These are phyloP conservation scores for Odontamblyopus rebecca DNA, from an alignment of 2,797 vertebrate genomes.

Conservation along the genomic window DNA sequence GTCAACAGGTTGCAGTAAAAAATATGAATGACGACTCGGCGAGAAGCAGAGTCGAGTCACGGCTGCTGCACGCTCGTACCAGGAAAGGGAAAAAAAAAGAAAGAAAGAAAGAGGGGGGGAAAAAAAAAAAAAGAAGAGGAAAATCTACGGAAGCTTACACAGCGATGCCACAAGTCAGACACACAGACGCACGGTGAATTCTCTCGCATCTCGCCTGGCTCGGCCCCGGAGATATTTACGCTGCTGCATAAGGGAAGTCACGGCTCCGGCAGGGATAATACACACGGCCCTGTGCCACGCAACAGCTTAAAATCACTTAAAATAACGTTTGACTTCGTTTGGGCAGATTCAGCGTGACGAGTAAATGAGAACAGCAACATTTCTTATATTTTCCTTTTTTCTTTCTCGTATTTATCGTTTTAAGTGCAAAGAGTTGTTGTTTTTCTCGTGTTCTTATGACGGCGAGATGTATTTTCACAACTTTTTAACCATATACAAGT, in stretches of 20 bases:
- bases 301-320: too few species aligned
- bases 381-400: too few species aligned
- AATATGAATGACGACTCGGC: constrained; percentile 38
- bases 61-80: constrained; percentile 22
- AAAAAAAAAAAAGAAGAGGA: constrained; percentile 3
- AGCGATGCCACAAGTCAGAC: constrained; percentile 42
- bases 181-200: constrained; percentile 53
- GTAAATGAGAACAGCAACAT: too few species aligned
- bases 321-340: too few species aligned
- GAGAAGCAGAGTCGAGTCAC: constrained; percentile 23
- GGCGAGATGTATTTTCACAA: too few species aligned
- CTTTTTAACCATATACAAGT: too few species aligned
- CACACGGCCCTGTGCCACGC: background rate
- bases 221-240: constrained; percentile 50
- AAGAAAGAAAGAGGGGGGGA: too few species aligned
- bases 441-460: too few species aligned
- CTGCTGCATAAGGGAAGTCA: constrained; percentile 30
- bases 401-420: too few species aligned
- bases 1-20: constrained; percentile 53
- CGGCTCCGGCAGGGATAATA: constrained; percentile 39
- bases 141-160: constrained; percentile 41
- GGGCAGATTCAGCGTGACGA: too few species aligned
- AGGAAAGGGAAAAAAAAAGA: background rate
- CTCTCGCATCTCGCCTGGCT: constrained; percentile 54
- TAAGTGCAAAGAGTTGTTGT: too few species aligned